A percentile compares a stretch with the other conserved stretches of the same genome.
phyloP scores from a whole-genome alignment of 2,888 invertebrate species.

The Noctuana brunneofusca region DNA sequence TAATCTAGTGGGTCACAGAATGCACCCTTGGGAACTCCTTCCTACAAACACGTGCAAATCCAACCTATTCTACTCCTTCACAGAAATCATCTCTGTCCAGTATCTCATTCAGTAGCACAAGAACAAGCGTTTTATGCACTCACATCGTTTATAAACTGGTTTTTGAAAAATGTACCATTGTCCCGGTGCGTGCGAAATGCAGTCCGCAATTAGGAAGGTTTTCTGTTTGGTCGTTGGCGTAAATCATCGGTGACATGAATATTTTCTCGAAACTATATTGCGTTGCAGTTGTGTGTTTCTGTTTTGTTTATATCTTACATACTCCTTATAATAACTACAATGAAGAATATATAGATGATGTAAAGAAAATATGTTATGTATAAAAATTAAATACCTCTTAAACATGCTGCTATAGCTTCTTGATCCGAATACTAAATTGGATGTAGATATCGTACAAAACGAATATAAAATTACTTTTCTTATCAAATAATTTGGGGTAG shows the following conservation, averaged over 20 bases:
- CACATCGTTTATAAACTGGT: slow-evolving; percentile 29
- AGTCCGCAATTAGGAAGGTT: slow-evolving; percentile 51
- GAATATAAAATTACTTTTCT: too few relatives aligned
- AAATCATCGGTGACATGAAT: slow-evolving; percentile 51
- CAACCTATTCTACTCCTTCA: background rate
- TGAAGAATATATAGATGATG: too few relatives aligned
- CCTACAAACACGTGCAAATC: background rate
- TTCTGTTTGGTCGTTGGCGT: slow-evolving; percentile 49
- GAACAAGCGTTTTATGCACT: slow-evolving; percentile 30
- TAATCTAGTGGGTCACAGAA: background rate
- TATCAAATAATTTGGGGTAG: too few relatives aligned
- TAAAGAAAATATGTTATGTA: too few relatives aligned
- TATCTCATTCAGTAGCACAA: slow-evolving; percentile 31
- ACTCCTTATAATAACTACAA: too few relatives aligned
- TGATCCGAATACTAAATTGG: too few relatives aligned
- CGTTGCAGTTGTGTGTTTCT: background rate
- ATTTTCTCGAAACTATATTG: slow-evolving; percentile 42
- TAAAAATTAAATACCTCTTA: too few relatives aligned
- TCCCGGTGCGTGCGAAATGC: slow-evolving; percentile 53
- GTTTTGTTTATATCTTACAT: too few relatives aligned
- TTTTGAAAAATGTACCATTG: slow-evolving; percentile 50
- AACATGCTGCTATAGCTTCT: too few relatives aligned
- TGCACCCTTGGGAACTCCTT: slow-evolving; percentile 10
- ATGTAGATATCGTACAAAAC: too few relatives aligned
- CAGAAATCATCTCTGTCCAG: slow-evolving; percentile 13